phyloP scores from a whole-genome alignment of 2,113 vertebrate genomes.

The Neodontobutis hainanensis region DNA sequence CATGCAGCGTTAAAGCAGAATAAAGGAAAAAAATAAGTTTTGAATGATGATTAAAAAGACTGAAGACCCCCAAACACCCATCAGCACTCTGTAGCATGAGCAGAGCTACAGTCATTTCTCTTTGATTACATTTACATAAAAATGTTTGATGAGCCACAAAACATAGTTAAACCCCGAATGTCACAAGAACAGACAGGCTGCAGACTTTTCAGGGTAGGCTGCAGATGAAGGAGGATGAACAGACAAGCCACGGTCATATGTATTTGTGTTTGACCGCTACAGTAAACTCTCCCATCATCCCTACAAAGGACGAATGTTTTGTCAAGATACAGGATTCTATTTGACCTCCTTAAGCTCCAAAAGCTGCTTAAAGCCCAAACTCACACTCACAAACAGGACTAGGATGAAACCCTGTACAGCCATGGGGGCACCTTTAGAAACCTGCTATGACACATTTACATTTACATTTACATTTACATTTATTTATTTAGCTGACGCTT shows the following conservation, averaged over 20 bases:
- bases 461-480: no score
- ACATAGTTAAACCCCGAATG: conserved; percentile 11
- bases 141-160: background rate
- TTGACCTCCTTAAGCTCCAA: conserved; percentile 44
- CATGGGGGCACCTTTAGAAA: no score
- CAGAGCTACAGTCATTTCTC: background rate
- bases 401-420: background rate
- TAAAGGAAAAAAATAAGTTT: no score
- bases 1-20: no score
- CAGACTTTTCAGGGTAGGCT: no score
- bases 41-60: background rate
- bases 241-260: conserved; percentile 28
- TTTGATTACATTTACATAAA: conserved; percentile 27
- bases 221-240: conserved; percentile 16
- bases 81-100: background rate
- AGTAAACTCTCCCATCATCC: conserved; percentile 54
- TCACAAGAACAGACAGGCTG: conserved; percentile 7
- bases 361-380: conserved; percentile 51
- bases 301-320: conserved; percentile 61
- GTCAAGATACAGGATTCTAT: conserved; percentile 55
- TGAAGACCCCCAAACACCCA: background rate
- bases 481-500: no score
- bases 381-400: conserved; percentile 45
- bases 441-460: no score
- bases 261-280: conserved; percentile 56